A percentile compares a stretch with the other conserved stretches of the same genome.
phyloP scores from a whole-genome alignment of 2,888 invertebrate genomes.

The Pseudococcus jackbeardsleyi region DNA sequence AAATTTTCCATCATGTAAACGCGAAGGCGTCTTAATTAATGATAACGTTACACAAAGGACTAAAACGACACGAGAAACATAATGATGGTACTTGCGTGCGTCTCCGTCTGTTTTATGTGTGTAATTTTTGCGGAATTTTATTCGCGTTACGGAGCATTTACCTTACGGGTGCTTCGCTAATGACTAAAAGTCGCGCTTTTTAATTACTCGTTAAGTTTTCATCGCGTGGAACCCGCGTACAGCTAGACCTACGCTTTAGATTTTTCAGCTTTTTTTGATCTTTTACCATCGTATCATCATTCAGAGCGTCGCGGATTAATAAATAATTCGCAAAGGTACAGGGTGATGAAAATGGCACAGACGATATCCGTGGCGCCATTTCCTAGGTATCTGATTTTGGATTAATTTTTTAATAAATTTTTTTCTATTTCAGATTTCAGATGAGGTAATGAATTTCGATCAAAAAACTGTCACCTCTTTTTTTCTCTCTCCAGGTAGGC shows the following conservation, averaged over 20 bases:
- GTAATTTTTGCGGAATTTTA: slow-evolving; percentile 31
- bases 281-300: not conserved
- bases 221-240: not conserved
- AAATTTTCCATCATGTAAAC: slow-evolving; percentile 15
- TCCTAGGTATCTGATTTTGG: not conserved
- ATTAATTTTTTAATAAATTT: too few species aligned
- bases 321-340: not conserved
- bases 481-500: too few species aligned
- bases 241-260: not conserved
- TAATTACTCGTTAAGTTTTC: slow-evolving; percentile 52
- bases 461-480: too few species aligned
- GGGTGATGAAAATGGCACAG: not conserved
- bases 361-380: not conserved
- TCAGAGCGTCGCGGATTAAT: not conserved
- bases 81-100: slow-evolving; percentile 20
- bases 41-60: slow-evolving; percentile 32
- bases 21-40: slow-evolving; percentile 52
- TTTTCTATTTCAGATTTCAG: too few species aligned
- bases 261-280: slow-evolving; percentile 12
- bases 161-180: slow-evolving; percentile 54
- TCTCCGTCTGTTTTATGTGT: not conserved
- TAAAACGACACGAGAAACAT: slow-evolving; percentile 46
- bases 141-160: slow-evolving; percentile 42
- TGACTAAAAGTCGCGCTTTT: slow-evolving; percentile 53
- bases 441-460: too few species aligned